Base-by-base conservation (phyloP, 1,140 invertebrate species). In the Andrena cerasifolii region DNA sequence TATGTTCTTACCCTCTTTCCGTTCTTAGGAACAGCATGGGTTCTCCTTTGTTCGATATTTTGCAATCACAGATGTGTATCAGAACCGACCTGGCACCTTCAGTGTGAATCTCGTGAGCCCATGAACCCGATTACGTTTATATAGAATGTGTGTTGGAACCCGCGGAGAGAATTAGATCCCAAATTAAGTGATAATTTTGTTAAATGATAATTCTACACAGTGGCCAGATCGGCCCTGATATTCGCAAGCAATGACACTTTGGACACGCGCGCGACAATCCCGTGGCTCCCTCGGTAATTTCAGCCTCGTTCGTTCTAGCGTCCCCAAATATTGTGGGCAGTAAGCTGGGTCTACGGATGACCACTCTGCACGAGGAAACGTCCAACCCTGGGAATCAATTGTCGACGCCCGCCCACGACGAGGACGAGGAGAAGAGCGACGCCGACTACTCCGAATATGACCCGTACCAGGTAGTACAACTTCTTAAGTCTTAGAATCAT, bases 331-430 rank as follows among this genome's bases (percentile, higher is more conserved):
- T 95, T 7, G 96, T 96, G 31, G 95, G 96, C 80, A 94, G 94
- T 74, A 98, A 98, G 92, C 89, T 98, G 82, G 95, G 96, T 45
- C 94, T 98, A 88, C 95, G 97, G 51, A 98, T 99, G 97, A 97
- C 96, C 33, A 98, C 98, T 4, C 92, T 99, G 49, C 96, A 98
- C 85, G 98, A 98, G 92, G 97, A 98, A 90, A 91, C 91, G 14
- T 90, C 90, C 80, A 91, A 92, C 73, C 72, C 84, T 7, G 86
- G 89, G 0, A 91, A 91, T 82, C 90, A 91, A 43, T 10, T 87
- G 28, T 76, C 91, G 82, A 86, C 92, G 75, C 84, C 90, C 0
- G 78, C 92, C 28, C 89, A 90, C 58, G 93, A 93, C 79, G 93
- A 94, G 68, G 89, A 93, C 47, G 94, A 94, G 66, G 93, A 94